Base-by-base conservation (phyloP, 2,888 invertebrate species). In the Hypselothyrea guttata region DNA sequence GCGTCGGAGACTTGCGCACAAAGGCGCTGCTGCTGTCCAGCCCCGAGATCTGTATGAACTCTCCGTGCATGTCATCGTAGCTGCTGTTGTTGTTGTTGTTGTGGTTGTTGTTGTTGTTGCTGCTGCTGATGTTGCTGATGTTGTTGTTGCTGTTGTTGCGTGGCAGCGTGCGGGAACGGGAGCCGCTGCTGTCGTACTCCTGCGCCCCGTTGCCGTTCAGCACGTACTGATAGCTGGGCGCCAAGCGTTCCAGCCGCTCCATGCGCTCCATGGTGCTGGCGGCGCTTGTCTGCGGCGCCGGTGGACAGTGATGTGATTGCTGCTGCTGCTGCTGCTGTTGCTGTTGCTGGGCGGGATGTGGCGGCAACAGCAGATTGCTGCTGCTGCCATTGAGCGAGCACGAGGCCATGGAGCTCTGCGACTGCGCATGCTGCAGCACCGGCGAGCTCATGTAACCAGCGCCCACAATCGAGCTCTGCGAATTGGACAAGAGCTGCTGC, bases 141-240 rank as follows among this genome's bases (percentile, higher is more conserved):
- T 27, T 42, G 27, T 1, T 33, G 13, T 53, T 69, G 18, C 55
- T 74, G 46, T 76, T 77, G 75, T 94, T 94, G 59, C 95, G 92
- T 0, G 95, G 95, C 45, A 95, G 88, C 1, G 95, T 95, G 15
- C 94, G 93, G 0, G 95, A 94, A 34, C 94, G 59, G 1, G 78
- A 70, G 89, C 33, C 82, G 16, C 52, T 28, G 66, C 73, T 49
- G 57, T 74, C 49, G 69, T 72, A 86, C 1, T 82, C 79, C 44
- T 84, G 86, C 45, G 79, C 86, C 68, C 84, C 86, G 27, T 70
- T 84, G 33, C 74, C 71, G 48, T 79, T 85, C 9, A 45, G 52
- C 38, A 46, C 53, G 41, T 74, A 75, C 30, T 63, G 61, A 55
- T 77, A 78, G 47, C 40, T 58, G 28, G 71, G 69, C 12, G 71